A percentile compares a stretch with the other conserved stretches of the same genome.
Conservation (phyloP, 2,888 invertebrate genomes). For the Linnaemya vulpina region DNA sequence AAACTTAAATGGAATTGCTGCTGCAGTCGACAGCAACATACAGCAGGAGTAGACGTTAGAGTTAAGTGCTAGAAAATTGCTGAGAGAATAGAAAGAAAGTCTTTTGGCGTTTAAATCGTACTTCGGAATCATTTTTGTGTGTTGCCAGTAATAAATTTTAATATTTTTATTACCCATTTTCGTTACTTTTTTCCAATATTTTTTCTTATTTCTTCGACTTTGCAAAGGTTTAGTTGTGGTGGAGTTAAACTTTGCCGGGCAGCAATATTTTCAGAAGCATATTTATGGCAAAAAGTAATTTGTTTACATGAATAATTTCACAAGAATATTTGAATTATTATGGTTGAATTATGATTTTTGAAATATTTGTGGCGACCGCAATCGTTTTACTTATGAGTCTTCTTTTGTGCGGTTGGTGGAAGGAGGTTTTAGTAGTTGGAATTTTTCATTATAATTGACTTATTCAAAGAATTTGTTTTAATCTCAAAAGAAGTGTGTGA, state of each 20-base stretch:
- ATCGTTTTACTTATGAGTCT: neutral
- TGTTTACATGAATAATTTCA: slow-evolving; percentile 53
- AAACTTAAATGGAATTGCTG: slow-evolving; percentile 19
- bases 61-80: slow-evolving; percentile 66
- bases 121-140: slow-evolving; percentile 31
- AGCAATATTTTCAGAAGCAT: neutral
- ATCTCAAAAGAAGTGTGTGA: too few species aligned
- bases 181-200: neutral
- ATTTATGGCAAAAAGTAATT: neutral
- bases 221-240: neutral
- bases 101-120: slow-evolving; percentile 59
- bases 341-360: slow-evolving; percentile 48
- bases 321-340: slow-evolving; percentile 59
- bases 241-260: too few species aligned
- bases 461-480: too few species aligned
- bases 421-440: too few species aligned
- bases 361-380: neutral
- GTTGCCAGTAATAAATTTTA: slow-evolving; percentile 1
- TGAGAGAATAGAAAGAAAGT: slow-evolving; percentile 30
- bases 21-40: slow-evolving; percentile 17
- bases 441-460: too few species aligned
- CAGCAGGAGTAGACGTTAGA: slow-evolving; percentile 35
- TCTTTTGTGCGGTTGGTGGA: slow-evolving; percentile 4
- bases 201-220: neutral
- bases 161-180: neutral